Evolutionary conservation across 2,888 invertebrate species (phyloP).

Genomic region (Pseudoips prasinana): DNA sequence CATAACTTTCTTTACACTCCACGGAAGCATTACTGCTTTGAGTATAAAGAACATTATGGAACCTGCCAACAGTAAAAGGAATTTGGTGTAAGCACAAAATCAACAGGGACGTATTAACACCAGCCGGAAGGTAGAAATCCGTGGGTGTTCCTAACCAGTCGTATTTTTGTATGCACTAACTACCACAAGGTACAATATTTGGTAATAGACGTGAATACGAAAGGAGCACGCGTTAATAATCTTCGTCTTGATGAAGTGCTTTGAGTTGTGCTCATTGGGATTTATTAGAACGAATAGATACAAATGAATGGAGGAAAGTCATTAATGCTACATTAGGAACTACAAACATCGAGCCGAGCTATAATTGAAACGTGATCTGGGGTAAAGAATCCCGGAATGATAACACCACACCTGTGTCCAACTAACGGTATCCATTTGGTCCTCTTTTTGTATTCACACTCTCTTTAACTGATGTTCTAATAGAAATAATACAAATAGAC

Average conservation of each 20-base stretch:
- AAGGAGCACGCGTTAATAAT: constrained; percentile 25
- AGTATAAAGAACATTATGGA: constrained; percentile 53
- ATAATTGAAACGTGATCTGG: constrained; percentile 23
- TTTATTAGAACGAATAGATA: too few relatives aligned
- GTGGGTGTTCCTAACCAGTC: constrained; percentile 77
- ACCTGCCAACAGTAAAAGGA: constrained; percentile 39
- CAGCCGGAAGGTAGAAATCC: constrained; percentile 62
- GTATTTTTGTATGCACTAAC: constrained; percentile 60
- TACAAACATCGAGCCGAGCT: background rate
- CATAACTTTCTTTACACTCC: constrained; percentile 25
- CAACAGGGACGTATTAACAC: constrained; percentile 76
- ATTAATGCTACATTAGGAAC: background rate
- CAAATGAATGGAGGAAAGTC: background rate
- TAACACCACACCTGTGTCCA: constrained; percentile 42
- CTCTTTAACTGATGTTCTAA: constrained; percentile 44
- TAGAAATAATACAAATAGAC: constrained; percentile 23
- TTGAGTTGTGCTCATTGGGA: too few relatives aligned
- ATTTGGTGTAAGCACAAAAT: constrained; percentile 60
- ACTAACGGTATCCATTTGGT: constrained; percentile 46
- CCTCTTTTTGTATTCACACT: constrained; percentile 42
- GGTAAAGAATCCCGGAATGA: constrained; percentile 32
- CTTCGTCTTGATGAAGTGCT: constrained; percentile 13
- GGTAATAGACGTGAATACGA: constrained; percentile 52
- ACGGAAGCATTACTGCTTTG: constrained; percentile 36
- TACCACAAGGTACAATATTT: constrained; percentile 53